Evolutionary conservation across 2,113 vertebrate genomes (phyloP).

Genomic region (Candoia aspera): DNA sequence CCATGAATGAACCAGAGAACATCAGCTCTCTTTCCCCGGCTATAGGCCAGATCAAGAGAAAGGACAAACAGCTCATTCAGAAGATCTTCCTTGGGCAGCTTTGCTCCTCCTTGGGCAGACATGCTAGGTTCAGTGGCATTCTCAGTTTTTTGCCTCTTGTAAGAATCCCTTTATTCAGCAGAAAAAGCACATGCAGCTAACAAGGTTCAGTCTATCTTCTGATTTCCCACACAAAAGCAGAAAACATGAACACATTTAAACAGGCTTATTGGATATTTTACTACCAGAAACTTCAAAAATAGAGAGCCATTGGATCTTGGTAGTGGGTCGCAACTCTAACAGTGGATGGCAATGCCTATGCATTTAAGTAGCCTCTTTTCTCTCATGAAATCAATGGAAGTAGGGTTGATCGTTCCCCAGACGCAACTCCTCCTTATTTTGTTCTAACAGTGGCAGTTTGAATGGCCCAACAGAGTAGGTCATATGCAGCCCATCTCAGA

Average conservation of each 20-base stretch:
- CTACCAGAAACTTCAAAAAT: neutral
- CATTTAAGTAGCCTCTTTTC: neutral
- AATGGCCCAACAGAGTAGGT: neutral
- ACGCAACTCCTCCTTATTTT: neutral
- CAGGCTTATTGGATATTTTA: neutral
- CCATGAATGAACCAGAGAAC: neutral
- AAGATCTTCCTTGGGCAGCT: neutral
- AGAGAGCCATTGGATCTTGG: neutral
- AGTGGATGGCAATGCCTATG: neutral
- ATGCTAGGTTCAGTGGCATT: neutral
- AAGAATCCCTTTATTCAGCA: neutral
- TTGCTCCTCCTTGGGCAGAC: neutral
- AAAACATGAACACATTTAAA: neutral
- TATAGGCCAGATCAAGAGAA: slow-evolving; percentile 17
- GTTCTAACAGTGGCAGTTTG: neutral
- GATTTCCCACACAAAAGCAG: neutral
- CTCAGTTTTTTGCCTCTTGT: neutral
- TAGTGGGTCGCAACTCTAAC: neutral
- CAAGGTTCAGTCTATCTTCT: neutral
- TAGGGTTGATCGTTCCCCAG: neutral
- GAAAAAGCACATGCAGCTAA: neutral
- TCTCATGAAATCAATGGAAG: neutral
- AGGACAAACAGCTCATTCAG: neutral
- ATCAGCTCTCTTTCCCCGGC: neutral
- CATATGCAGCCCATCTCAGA: neutral